Conservation (phyloP, 2,797 vertebrate genomes). For the Manis javanica region DNA sequence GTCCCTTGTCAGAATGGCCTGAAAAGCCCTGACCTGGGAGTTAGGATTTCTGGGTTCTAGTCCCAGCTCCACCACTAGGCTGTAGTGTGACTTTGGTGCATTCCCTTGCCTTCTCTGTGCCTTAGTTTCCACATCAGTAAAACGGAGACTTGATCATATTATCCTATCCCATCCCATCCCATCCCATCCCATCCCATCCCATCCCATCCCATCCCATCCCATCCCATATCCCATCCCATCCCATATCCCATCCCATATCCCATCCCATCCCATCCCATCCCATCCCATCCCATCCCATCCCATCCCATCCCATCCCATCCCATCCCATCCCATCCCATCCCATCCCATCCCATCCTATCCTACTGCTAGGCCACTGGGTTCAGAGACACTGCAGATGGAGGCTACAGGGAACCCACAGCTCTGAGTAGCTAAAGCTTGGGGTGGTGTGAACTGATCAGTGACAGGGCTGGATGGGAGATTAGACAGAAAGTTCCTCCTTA, state of each 20-base stretch:
- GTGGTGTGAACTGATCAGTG: not conserved
- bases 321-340: rapidly evolving
- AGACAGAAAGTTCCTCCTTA: not conserved
- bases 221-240: too few relatives aligned
- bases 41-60: not conserved
- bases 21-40: not conserved
- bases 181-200: rapidly evolving
- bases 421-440: not conserved
- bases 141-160: not conserved
- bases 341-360: too few relatives aligned
- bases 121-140: not conserved
- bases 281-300: too few relatives aligned
- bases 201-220: too few relatives aligned
- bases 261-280: too few relatives aligned
- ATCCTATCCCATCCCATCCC: too few relatives aligned
- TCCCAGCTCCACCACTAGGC: not conserved
- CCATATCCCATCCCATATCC: too few relatives aligned
- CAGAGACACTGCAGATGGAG: not conserved
- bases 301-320: too few relatives aligned
- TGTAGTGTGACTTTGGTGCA: not conserved
- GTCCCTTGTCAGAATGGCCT: not conserved
- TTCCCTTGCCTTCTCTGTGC: not conserved
- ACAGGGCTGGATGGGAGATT: not conserved
- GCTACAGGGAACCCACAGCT: not conserved
- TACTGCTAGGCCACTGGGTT: not conserved